Evolutionary conservation across 2,888 invertebrate genomes (phyloP).

Genomic region (Chrysina gloriosa): DNA sequence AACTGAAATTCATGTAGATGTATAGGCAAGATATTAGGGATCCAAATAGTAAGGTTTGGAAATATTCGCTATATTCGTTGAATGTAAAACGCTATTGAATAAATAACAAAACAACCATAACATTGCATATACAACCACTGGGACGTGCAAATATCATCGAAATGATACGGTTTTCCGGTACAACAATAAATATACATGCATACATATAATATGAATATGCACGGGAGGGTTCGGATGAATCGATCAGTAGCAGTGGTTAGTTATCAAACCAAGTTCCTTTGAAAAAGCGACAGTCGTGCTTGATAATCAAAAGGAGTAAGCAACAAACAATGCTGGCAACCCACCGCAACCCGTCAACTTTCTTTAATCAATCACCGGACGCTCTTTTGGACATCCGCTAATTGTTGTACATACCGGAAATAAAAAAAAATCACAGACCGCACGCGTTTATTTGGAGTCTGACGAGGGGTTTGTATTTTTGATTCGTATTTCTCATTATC

Average conservation of each 20-base stretch:
- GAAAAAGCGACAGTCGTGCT: constrained; percentile 51
- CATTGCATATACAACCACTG: not conserved
- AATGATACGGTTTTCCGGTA: constrained; percentile 16
- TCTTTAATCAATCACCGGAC: constrained; percentile 57
- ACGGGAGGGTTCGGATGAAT: constrained; percentile 43
- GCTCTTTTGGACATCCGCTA: constrained; percentile 45
- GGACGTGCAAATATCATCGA: constrained; percentile 6
- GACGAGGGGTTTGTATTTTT: constrained; percentile 50
- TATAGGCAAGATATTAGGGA: too few relatives aligned
- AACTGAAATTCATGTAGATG: too few relatives aligned
- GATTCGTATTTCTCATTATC: constrained; percentile 6
- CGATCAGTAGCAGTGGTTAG: constrained; percentile 47
- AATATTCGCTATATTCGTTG: too few relatives aligned
- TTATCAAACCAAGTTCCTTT: constrained; percentile 47
- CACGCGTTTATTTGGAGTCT: constrained; percentile 11
- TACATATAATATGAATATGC: constrained; percentile 28
- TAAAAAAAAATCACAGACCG: constrained; percentile 37
- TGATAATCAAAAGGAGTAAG: constrained; percentile 52
- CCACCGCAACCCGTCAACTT: constrained; percentile 55
- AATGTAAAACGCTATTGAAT: too few relatives aligned
- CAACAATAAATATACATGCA: constrained; percentile 41
- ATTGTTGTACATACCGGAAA: constrained; percentile 47
- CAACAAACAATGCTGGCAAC: constrained; percentile 51
- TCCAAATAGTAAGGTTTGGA: too few relatives aligned
- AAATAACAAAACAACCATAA: not conserved